Evolutionary conservation across 2,888 invertebrate species (phyloP).

Genomic region (Hirudinaria manillensis): DNA sequence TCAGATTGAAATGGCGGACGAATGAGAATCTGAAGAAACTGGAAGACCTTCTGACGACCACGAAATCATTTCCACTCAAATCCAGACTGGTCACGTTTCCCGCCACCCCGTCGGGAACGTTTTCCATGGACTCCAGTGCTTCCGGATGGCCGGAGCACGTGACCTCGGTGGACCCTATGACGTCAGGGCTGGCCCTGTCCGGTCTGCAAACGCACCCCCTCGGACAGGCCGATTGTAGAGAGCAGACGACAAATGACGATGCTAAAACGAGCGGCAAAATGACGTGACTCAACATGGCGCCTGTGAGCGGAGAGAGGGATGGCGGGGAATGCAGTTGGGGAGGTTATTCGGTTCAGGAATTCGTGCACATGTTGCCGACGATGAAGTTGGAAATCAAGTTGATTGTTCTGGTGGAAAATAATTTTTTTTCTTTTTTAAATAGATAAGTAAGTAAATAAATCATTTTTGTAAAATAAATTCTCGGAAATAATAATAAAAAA

Average conservation of each 20-base stretch:
- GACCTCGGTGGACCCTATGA: background rate
- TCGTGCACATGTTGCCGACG: no score
- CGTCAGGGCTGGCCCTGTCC: background rate
- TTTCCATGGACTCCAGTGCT: background rate
- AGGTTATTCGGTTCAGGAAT: no score
- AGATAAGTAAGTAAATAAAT: no score
- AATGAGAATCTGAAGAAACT: conserved; percentile 22
- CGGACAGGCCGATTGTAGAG: background rate
- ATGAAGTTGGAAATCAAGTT: no score
- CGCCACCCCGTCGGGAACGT: conserved; percentile 9
- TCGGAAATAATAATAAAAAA: no score
- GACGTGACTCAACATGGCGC: background rate
- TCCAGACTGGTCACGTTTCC: conserved; percentile 32
- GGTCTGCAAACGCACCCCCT: background rate
- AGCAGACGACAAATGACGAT: no score
- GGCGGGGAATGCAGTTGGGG: no score
- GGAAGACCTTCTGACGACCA: conserved; percentile 18
- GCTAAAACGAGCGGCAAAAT: no score
- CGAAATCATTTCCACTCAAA: conserved; percentile 34
- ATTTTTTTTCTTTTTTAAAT: no score
- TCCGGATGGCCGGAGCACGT: conserved; percentile 9
- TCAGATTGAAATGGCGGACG: conserved; percentile 36
- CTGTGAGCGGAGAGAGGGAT: no score
- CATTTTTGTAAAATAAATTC: no score
- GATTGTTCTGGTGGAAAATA: no score